Evolutionary conservation across 2,113 vertebrate genomes (phyloP).

Genomic region (Leiothrix lutea): DNA sequence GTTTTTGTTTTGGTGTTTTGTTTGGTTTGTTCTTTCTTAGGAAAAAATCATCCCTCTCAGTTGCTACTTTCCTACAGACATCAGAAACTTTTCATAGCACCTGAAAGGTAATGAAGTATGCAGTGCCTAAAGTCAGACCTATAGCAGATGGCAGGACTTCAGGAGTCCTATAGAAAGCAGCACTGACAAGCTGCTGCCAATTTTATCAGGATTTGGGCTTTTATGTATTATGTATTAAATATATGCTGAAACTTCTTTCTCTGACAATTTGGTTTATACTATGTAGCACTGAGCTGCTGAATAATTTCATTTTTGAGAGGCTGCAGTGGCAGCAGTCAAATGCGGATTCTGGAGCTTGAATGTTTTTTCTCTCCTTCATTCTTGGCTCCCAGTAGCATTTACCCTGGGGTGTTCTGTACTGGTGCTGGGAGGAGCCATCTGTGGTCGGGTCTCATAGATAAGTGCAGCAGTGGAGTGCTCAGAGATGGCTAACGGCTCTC

Average conservation of each 20-base stretch:
- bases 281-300: neutral
- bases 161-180: neutral
- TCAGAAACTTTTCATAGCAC: neutral
- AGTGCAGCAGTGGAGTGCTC: neutral
- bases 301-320: neutral
- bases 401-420: neutral
- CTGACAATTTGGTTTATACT: neutral
- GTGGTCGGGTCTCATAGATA: neutral
- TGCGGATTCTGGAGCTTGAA: fast-evolving
- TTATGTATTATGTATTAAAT: neutral
- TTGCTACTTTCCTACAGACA: neutral
- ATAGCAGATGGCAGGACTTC: neutral
- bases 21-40: neutral
- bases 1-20: too few species aligned
- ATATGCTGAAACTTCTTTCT: neutral
- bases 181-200: neutral
- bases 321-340: neutral
- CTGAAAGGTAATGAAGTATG: neutral
- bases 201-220: neutral
- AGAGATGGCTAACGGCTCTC: neutral
- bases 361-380: neutral
- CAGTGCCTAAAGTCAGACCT: neutral
- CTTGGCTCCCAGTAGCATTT: neutral
- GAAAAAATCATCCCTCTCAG: neutral
- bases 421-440: neutral